A percentile compares a stretch with the other conserved stretches of the same genome.
Evolutionary conservation across 2,797 vertebrate genomes (phyloP).

Genomic region (Tokudaia muenninki): DNA sequence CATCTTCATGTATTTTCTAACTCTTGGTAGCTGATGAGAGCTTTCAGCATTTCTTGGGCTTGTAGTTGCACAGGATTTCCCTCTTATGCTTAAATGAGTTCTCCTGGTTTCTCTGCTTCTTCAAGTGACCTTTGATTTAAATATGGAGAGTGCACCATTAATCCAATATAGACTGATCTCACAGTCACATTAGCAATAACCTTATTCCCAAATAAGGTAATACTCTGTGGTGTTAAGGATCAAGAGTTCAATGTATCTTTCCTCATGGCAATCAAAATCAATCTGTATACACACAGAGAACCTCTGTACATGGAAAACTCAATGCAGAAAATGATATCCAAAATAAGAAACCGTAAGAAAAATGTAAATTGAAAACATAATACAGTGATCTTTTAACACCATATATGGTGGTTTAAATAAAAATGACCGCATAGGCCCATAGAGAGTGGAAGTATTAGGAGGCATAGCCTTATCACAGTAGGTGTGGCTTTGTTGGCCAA

Average conservation of each 20-base stretch:
- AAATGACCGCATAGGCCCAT: background rate
- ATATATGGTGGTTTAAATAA: background rate
- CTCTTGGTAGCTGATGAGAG: background rate
- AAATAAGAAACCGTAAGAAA: background rate
- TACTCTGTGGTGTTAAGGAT: background rate
- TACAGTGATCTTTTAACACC: background rate
- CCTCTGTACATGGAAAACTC: background rate
- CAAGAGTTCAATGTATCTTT: background rate
- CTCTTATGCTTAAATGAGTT: background rate
- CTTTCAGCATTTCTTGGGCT: background rate
- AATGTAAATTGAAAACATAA: background rate
- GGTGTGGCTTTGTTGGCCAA: background rate
- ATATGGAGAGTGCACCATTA: background rate
- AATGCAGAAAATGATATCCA: background rate
- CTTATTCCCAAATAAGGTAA: background rate
- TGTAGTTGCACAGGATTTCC: background rate
- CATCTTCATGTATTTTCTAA: background rate
- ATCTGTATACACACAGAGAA: background rate
- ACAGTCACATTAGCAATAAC: background rate
- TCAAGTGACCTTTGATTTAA: background rate
- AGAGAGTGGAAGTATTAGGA: background rate
- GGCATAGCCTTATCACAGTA: background rate
- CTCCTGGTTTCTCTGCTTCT: background rate
- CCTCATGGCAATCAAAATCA: too few relatives aligned
- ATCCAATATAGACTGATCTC: background rate